phyloP scores from a whole-genome alignment of 2,888 invertebrate genomes.

The Platerodrilus igneus region DNA sequence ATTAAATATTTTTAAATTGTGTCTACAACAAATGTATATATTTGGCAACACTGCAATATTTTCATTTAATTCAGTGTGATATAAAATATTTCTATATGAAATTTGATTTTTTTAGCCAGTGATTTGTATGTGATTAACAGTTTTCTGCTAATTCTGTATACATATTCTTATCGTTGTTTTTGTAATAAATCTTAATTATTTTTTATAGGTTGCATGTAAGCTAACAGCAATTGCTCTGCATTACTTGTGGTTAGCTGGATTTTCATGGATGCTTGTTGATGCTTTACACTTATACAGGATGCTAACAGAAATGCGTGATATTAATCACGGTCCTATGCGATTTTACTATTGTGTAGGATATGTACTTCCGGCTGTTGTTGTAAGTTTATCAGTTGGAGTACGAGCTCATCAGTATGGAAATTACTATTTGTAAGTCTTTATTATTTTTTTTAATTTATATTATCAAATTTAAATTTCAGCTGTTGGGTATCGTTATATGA shows the following conservation, averaged over 20 bases:
- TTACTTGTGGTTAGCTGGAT: conserved; percentile 87
- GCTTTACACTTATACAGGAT: conserved; percentile 90
- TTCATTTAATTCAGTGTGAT: too few relatives aligned
- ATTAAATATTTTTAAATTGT: too few relatives aligned
- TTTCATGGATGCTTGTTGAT: conserved; percentile 90
- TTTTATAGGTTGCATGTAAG: conserved; percentile 73
- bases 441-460: conserved; percentile 11
- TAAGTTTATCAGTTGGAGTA: conserved; percentile 87
- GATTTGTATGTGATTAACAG: too few relatives aligned
- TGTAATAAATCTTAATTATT: conserved; percentile 19
- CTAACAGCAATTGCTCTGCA: conserved; percentile 86
- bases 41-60: too few relatives aligned
- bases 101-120: too few relatives aligned
- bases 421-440: conserved; percentile 76
- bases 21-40: too few relatives aligned
- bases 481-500: conserved; percentile 95
- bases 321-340: conserved; percentile 90
- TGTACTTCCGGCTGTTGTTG: conserved; percentile 85
- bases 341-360: conserved; percentile 92
- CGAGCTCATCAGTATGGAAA: conserved; percentile 94
- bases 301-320: conserved; percentile 91
- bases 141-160: conserved; percentile 2
- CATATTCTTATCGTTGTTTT: background rate
- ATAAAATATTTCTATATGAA: too few relatives aligned
- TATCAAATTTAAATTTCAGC: conserved; percentile 50